A percentile compares a stretch with the other conserved stretches of the same genome.
phyloP scores from a whole-genome alignment of 2,113 vertebrate genomes.

The Phalacrocorax carbo region DNA sequence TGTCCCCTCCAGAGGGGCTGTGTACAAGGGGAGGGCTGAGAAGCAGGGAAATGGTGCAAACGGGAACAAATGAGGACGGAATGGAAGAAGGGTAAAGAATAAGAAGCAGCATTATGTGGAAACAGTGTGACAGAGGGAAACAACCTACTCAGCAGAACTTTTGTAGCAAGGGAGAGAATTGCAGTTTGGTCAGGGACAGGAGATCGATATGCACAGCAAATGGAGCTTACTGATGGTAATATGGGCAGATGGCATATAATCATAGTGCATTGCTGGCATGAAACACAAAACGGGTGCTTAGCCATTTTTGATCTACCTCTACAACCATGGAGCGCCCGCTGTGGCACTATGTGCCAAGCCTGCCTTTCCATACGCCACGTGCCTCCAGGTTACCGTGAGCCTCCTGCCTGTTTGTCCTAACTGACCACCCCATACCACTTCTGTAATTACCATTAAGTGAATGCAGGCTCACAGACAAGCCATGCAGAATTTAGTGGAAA shows the following conservation, averaged over 20 bases:
- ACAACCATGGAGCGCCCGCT: background rate
- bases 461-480: background rate
- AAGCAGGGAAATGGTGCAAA: background rate
- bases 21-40: background rate
- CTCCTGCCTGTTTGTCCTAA: background rate
- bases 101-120: background rate
- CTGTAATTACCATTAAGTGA: background rate
- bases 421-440: background rate
- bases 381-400: background rate
- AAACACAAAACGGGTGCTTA: background rate
- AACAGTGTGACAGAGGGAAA: background rate
- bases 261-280: background rate
- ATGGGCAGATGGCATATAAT: background rate
- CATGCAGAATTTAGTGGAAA: background rate
- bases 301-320: background rate
- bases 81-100: background rate
- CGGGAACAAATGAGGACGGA: background rate
- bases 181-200: background rate
- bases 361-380: background rate
- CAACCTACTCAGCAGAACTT: background rate
- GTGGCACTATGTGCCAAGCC: background rate
- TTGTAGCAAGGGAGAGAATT: background rate
- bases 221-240: background rate
- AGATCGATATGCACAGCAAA: background rate
- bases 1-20: background rate